Evolutionary conservation across 2,113 vertebrate genomes (phyloP).

Genomic region (Salvator merianae): DNA sequence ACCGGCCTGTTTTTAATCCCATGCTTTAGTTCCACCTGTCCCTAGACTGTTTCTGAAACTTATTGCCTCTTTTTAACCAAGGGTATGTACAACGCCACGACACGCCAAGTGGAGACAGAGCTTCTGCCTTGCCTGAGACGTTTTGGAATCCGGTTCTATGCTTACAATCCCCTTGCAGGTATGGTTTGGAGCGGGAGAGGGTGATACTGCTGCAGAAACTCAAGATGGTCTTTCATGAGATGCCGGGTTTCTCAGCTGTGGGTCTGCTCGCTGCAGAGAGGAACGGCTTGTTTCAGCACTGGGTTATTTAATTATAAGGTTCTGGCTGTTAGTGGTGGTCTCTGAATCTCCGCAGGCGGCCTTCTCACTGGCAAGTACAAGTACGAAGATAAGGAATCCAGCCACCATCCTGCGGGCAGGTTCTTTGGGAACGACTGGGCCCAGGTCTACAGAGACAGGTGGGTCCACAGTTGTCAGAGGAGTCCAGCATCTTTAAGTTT

Average conservation of each 20-base stretch:
- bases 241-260: too few relatives aligned
- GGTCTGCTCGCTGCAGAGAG: background rate
- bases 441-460: conserved; percentile 86
- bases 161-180: conserved; percentile 97
- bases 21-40: too few relatives aligned
- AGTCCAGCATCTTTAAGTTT: background rate
- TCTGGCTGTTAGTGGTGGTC: background rate
- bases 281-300: background rate
- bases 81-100: conserved; percentile 98
- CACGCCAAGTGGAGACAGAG: conserved; percentile 89
- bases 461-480: conserved; percentile 66
- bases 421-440: conserved; percentile 94
- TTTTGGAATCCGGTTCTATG: conserved; percentile 87
- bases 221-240: too few relatives aligned
- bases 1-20: too few relatives aligned
- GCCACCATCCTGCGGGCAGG: conserved; percentile 80
- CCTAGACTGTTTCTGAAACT: too few relatives aligned
- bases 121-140: conserved; percentile 88
- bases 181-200: background rate
- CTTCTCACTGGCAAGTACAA: conserved; percentile 92
- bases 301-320: too few relatives aligned
- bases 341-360: conserved; percentile 77
- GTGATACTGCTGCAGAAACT: too few relatives aligned
- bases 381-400: conserved; percentile 83
- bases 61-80: conserved; percentile 36